phyloP scores from a whole-genome alignment of 2,888 invertebrate species.

The Lamproptera curius region DNA sequence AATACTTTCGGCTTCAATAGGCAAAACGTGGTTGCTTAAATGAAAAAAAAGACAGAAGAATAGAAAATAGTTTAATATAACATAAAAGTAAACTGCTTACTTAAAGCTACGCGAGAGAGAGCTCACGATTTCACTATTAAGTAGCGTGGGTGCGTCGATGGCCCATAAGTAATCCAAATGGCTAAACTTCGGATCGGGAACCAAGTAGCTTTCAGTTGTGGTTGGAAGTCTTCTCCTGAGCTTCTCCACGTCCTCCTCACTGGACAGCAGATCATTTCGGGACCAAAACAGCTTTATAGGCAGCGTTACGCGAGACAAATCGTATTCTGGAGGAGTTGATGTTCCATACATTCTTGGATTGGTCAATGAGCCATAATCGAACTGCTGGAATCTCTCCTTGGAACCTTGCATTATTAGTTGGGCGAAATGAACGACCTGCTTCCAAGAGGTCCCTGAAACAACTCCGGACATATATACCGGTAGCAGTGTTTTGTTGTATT shows the following conservation, averaged over 20 bases:
- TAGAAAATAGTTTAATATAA: constrained; percentile 28
- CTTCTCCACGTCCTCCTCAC: constrained; percentile 77
- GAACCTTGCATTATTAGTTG: constrained; percentile 73
- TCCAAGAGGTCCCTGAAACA: constrained; percentile 87
- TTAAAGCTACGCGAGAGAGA: too few relatives aligned
- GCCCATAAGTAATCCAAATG: constrained; percentile 86
- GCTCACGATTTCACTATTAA: constrained; percentile 74
- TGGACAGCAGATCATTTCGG: constrained; percentile 84
- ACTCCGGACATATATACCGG: constrained; percentile 83
- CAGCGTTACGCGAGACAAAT: constrained; percentile 75
- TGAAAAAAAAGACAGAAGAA: background rate
- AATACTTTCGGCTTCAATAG: background rate
- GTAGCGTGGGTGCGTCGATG: constrained; percentile 74
- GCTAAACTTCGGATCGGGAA: constrained; percentile 81
- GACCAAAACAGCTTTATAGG: constrained; percentile 83
- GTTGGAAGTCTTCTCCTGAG: constrained; percentile 70
- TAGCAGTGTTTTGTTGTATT: constrained; percentile 83
- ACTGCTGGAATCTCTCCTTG: constrained; percentile 79
- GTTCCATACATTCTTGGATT: constrained; percentile 79
- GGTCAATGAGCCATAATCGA: constrained; percentile 80
- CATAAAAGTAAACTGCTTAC: too few relatives aligned
- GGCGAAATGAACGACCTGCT: constrained; percentile 83
- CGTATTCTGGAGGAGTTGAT: constrained; percentile 79
- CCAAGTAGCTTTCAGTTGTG: constrained; percentile 70
- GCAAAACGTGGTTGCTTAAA: background rate